Evolutionary conservation across 2,888 invertebrate species (phyloP), one percentile per base, ranked within the genome.

Genomic region (Synanthedon formicaeformis): DNA sequence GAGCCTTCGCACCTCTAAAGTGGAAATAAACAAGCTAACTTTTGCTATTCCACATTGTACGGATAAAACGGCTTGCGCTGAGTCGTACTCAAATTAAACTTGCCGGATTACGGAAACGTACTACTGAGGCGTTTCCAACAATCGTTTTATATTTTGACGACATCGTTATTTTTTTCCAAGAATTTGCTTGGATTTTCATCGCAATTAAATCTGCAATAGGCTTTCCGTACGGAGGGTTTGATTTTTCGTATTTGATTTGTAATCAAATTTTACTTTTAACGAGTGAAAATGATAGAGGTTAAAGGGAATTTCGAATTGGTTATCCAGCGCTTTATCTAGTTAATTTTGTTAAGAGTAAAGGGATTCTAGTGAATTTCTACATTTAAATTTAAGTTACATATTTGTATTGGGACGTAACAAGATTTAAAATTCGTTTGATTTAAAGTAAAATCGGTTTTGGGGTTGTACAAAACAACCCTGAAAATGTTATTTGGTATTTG

Each of bases 21-120:
- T 73, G 72, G 71, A 68, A 71, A 80, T 76, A 80, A 81, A 81
- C 81, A 80, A 76, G 75, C 69, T 67, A 79, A 81, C 78, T 81
- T 80, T 78, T 67, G 69, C 75, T 73, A 78, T 81, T 78, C 64
- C 67, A 65, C 71, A 73, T 72, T 71, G 69, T 68, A 75, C 56
- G 59, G 62, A 58, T 55, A 63, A 57, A 60, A 61, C 67, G 63
- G 71, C 65, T 70, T 69, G 72, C 71, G 69, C 68, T 66, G 65
- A 63, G 60, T 62, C 62, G 61, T 63, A 63, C 69, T 72, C 60
- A 60, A 67, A 75, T 78, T 74, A 74, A 73, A 73, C 68, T 73
- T 73, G 69, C 65, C 65, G 65, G 68, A 72, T 71, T 73, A 74
- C 69, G 23, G 49, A 18, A 49, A 71, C 64, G 58, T 56, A 70